A percentile compares a stretch with the other conserved stretches of the same genome.
Evolutionary conservation across 2,888 invertebrate species (phyloP).

Genomic region (Calameuta idolon): DNA sequence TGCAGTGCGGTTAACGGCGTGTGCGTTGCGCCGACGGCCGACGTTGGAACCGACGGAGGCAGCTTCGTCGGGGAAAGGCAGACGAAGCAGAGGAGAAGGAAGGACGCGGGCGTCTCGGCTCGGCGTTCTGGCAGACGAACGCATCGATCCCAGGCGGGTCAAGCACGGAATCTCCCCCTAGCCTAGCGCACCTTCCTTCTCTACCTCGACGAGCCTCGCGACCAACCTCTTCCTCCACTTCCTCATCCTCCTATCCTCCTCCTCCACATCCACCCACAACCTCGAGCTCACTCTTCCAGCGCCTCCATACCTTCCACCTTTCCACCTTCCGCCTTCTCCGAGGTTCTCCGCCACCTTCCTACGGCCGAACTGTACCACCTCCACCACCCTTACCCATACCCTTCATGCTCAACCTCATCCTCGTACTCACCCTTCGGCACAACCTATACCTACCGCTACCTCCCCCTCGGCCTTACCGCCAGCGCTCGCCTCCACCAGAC

Average conservation of each 20-base stretch:
- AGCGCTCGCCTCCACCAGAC: constrained; percentile 62
- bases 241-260: constrained; percentile 28
- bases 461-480: constrained; percentile 49
- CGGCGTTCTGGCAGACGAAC: constrained; percentile 67
- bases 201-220: constrained; percentile 19
- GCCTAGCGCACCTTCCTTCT: constrained; percentile 28
- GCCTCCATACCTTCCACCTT: constrained; percentile 16
- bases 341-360: constrained; percentile 4
- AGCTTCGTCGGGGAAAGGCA: constrained; percentile 32
- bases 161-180: constrained; percentile 64
- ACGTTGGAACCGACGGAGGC: constrained; percentile 55
- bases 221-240: constrained; percentile 30
- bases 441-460: constrained; percentile 25
- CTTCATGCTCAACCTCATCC: constrained; percentile 27
- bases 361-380: neutral
- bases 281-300: constrained; percentile 24
- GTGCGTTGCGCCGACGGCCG: constrained; percentile 63
- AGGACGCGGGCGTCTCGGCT: constrained; percentile 63
- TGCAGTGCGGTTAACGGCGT: constrained; percentile 63
- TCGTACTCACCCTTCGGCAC: constrained; percentile 13
- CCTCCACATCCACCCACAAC: constrained; percentile 22
- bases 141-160: constrained; percentile 68
- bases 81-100: constrained; percentile 43
- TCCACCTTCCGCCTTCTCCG: neutral
- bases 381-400: constrained; percentile 7